Evolutionary conservation across 64 coral and sea anemone species (phyloP).

Genomic region (Stichodactyla mertensii): DNA sequence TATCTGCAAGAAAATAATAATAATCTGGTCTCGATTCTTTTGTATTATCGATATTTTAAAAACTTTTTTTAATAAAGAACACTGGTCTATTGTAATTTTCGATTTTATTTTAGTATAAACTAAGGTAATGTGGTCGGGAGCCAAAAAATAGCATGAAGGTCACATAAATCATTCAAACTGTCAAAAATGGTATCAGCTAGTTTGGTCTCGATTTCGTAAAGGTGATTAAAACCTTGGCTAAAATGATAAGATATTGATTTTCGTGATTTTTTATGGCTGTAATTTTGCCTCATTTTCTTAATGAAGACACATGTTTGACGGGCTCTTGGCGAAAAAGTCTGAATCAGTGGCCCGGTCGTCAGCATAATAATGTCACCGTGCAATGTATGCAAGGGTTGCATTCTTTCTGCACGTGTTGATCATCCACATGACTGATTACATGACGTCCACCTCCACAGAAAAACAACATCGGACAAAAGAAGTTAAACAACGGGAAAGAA

Average conservation of each 20-base stretch:
- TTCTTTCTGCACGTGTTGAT: constrained; percentile 8
- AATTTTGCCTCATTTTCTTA: neutral
- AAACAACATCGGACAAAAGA: constrained; percentile 23
- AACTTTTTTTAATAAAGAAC: neutral
- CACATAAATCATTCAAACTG: neutral
- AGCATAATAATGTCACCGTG: constrained; percentile 4
- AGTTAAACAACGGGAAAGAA: constrained; percentile 22
- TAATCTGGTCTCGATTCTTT: neutral
- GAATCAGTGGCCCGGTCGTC: neutral
- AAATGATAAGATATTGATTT: neutral
- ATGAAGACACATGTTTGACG: neutral
- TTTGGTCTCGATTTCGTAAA: neutral
- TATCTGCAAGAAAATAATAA: neutral
- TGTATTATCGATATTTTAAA: neutral
- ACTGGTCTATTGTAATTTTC: neutral
- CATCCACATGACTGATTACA: constrained; percentile 13
- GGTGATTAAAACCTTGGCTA: neutral
- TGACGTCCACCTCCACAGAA: neutral
- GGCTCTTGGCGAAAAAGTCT: neutral
- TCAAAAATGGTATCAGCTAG: neutral
- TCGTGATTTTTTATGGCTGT: neutral
- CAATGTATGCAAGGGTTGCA: constrained; percentile 4
- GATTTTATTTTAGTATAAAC: neutral
- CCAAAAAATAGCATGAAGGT: neutral
- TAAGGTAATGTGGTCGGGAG: neutral